Conservation (phyloP, 1,140 invertebrate species). For the Homalodisca vitripennis region DNA sequence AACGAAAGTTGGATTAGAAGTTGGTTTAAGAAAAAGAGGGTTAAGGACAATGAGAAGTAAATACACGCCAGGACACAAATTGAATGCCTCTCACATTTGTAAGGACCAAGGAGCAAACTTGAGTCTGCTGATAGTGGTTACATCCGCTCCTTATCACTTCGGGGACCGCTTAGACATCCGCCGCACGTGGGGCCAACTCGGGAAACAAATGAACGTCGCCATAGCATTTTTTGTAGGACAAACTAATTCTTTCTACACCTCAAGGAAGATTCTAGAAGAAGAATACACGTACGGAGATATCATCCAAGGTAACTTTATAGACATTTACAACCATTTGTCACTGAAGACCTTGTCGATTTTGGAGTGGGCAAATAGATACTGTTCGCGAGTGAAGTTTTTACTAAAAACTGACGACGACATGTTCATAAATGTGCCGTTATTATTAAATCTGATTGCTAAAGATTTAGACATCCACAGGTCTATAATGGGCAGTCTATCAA, state of each 20-base stretch:
- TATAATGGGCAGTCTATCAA: conserved; percentile 78
- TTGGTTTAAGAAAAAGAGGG: conserved; percentile 30
- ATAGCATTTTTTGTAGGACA: conserved; percentile 76
- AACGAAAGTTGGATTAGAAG: too few species aligned
- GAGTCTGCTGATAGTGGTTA: conserved; percentile 69
- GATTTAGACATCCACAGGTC: conserved; percentile 63
- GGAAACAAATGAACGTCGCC: conserved; percentile 63
- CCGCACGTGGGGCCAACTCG: conserved; percentile 83
- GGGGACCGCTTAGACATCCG: conserved; percentile 74
- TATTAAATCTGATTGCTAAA: conserved; percentile 67
- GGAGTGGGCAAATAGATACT: conserved; percentile 80
- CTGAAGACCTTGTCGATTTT: conserved; percentile 82
- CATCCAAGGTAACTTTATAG: conserved; percentile 74
- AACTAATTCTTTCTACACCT: conserved; percentile 54
- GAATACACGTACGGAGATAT: conserved; percentile 72
- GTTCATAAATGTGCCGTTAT: conserved; percentile 82
- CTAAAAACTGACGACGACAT: conserved; percentile 91
- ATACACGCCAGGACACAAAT: conserved; percentile 39
- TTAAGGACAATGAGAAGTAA: conserved; percentile 35
- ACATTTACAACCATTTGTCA: conserved; percentile 85
- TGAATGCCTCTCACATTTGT: conserved; percentile 38
- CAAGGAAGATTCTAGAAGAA: conserved; percentile 60
- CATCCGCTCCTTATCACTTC: conserved; percentile 73
- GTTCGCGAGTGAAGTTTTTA: conserved; percentile 68
- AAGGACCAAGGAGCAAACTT: conserved; percentile 36